A percentile compares a stretch with the other conserved stretches of the same genome.
Evolutionary conservation across 2,797 vertebrate genomes (phyloP).

Genomic region (Australoheros facetus): DNA sequence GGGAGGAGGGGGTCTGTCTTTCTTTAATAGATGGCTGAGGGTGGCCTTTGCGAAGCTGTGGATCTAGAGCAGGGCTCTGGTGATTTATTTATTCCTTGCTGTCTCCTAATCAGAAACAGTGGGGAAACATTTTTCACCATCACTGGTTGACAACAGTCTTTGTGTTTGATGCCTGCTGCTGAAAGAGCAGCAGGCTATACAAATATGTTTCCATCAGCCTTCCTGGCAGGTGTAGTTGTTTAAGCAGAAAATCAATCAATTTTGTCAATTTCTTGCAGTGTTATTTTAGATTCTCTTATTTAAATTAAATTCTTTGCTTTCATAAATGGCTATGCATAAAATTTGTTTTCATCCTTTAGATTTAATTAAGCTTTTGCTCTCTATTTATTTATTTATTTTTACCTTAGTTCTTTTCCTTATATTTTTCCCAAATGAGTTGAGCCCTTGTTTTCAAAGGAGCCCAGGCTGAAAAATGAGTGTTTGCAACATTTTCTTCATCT

Average conservation of each 20-base stretch:
- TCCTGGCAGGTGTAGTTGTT: constrained; percentile 38
- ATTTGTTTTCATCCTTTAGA: background rate
- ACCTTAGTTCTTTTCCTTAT: background rate
- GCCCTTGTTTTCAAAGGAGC: background rate
- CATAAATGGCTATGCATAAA: constrained; percentile 12
- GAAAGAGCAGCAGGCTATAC: constrained; percentile 22
- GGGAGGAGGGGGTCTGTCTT: background rate
- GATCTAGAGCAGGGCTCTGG: constrained; percentile 30
- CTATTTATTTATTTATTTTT: background rate
- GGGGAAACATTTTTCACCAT: constrained; percentile 36
- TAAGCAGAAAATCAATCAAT: constrained; percentile 44
- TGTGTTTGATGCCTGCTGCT: constrained; percentile 44
- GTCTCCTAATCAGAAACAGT: constrained; percentile 43
- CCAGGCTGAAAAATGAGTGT: background rate
- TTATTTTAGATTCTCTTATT: constrained; percentile 37
- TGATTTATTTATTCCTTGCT: constrained; percentile 47
- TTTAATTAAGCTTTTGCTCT: background rate
- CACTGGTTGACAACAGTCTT: constrained; percentile 27
- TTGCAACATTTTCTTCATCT: background rate
- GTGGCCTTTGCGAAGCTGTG: constrained; percentile 28
- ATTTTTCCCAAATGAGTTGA: constrained; percentile 1
- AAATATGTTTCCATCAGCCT: constrained; percentile 5
- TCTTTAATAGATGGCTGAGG: constrained; percentile 39
- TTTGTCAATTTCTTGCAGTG: constrained; percentile 21
- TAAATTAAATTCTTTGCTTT: constrained; percentile 15